Evolutionary conservation across 2,888 invertebrate species (phyloP).

Genomic region (Euphydryas editha): DNA sequence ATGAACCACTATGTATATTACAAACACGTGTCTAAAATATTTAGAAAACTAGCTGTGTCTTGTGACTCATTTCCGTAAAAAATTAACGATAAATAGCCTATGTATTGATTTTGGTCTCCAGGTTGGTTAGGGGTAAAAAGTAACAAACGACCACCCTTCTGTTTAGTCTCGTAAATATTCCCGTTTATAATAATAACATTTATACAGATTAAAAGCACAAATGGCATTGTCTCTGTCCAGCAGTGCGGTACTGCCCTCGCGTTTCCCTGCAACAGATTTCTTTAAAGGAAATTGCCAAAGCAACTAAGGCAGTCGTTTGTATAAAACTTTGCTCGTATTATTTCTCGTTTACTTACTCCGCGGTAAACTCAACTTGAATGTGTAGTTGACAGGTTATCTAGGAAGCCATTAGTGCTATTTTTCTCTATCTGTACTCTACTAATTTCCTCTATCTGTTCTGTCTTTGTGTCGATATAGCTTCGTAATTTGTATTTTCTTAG

Average conservation of each 20-base stretch:
- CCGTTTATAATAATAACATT: too few species aligned
- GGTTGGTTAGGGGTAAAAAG: too few species aligned
- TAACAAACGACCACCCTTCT: too few species aligned
- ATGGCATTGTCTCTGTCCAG: background rate
- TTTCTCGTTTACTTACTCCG: constrained; percentile 42
- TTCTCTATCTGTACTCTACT: constrained; percentile 43
- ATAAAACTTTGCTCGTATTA: constrained; percentile 59
- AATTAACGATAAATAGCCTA: too few species aligned
- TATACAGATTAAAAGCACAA: background rate
- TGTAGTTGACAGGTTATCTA: constrained; percentile 48
- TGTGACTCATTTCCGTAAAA: too few species aligned
- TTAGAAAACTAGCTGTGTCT: too few species aligned
- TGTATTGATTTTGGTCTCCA: too few species aligned
- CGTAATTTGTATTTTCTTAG: background rate
- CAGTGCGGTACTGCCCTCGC: constrained; percentile 21
- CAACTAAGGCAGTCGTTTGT: constrained; percentile 69
- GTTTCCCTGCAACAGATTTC: constrained; percentile 59
- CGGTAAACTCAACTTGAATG: constrained; percentile 42
- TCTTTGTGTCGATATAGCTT: constrained; percentile 18
- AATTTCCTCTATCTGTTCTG: constrained; percentile 26
- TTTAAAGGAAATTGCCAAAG: constrained; percentile 59
- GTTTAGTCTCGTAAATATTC: too few species aligned
- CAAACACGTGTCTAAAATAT: too few species aligned
- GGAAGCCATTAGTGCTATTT: constrained; percentile 45
- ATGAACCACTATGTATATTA: too few species aligned